A percentile compares a stretch with the other conserved stretches of the same genome.
Evolutionary conservation across 2,113 vertebrate genomes (phyloP).

Genomic region (Nettapus auritus): DNA sequence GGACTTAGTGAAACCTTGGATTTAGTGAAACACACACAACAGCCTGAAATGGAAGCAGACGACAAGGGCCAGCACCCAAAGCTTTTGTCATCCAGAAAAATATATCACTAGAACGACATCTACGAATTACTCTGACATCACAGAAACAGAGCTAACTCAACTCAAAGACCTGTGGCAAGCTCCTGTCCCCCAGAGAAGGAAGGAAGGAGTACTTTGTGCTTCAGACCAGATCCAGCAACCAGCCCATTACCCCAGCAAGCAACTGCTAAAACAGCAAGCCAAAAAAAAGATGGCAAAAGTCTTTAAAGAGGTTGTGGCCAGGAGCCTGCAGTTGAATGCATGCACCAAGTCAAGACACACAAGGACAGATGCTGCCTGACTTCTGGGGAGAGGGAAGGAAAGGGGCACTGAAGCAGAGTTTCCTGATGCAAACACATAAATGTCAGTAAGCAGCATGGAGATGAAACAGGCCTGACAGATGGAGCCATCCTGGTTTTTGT

Average conservation of each 20-base stretch:
- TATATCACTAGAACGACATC: not conserved
- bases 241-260: not conserved
- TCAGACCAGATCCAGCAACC: not conserved
- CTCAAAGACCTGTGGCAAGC: not conserved
- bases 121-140: not conserved
- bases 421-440: not conserved
- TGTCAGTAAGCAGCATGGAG: conserved; percentile 17
- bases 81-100: not conserved
- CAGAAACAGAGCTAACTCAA: not conserved
- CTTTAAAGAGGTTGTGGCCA: not conserved
- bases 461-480: conserved; percentile 59
- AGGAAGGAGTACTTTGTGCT: not conserved
- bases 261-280: not conserved
- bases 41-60: not conserved
- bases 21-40: rapidly evolving
- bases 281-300: not conserved
- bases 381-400: not conserved
- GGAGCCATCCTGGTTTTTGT: conserved; percentile 65
- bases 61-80: not conserved
- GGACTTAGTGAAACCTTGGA: too few species aligned
- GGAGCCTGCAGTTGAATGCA: not conserved
- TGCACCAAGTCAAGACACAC: not conserved
- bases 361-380: not conserved
- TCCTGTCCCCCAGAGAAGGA: not conserved
- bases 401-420: not conserved